These are phyloP conservation scores for Chunga burmeisteri DNA, from an alignment of 2,113 vertebrate species.

Conservation along the genomic window DNA sequence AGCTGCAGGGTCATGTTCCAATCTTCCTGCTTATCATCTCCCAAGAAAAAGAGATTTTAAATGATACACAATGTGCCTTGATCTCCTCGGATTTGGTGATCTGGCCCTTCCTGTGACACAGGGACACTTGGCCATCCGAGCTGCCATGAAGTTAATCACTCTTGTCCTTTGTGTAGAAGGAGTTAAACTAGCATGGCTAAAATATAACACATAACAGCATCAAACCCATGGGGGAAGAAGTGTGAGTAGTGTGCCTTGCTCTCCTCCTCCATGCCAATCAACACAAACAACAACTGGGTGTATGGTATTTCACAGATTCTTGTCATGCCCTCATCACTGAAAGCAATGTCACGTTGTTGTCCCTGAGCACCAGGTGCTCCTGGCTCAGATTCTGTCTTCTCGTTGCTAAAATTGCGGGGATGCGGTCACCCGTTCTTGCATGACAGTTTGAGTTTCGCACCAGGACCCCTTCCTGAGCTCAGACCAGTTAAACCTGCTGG, in stretches of 20 bases:
- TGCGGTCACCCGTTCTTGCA: rapidly evolving
- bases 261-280: background rate
- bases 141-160: background rate
- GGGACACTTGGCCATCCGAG: rapidly evolving
- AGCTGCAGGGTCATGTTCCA: background rate
- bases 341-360: background rate
- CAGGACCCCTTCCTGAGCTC: background rate
- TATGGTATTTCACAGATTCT: background rate
- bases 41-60: background rate
- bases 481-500: background rate
- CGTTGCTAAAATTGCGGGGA: background rate
- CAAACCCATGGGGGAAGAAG: background rate
- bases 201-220: background rate
- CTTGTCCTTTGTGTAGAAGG: background rate
- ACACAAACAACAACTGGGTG: background rate
- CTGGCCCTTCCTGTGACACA: background rate
- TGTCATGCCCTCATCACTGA: background rate
- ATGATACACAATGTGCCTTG: rapidly evolving
- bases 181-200: rapidly evolving
- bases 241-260: background rate
- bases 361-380: background rate
- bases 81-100: background rate
- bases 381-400: background rate
- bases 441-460: background rate
- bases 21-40: background rate